These are phyloP conservation scores for Seriola quinqueradiata DNA, from an alignment of 2,113 vertebrate genomes.

Conservation along the genomic window DNA sequence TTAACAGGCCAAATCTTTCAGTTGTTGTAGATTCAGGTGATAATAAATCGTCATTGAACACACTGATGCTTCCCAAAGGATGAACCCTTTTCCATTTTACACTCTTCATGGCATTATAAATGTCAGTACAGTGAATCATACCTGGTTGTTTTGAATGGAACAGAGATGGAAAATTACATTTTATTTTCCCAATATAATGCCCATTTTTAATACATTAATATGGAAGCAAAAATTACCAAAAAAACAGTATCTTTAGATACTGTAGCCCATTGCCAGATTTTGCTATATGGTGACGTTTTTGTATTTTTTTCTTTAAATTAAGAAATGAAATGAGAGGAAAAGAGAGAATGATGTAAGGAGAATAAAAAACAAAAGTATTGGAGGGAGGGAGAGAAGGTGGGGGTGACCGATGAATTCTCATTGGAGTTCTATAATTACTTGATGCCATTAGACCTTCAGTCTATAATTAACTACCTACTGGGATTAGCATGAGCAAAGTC, in stretches of 20 bases:
- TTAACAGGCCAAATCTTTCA: not conserved
- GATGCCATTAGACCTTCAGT: slow-evolving; percentile 74
- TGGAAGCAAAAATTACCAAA: too few relatives aligned
- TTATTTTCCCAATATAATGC: not conserved
- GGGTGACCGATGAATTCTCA: slow-evolving; percentile 67
- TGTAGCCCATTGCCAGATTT: not conserved
- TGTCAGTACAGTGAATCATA: slow-evolving; percentile 12
- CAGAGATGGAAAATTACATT: not conserved
- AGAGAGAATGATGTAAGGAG: not conserved
- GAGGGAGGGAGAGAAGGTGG: slow-evolving; percentile 34
- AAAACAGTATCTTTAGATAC: not conserved
- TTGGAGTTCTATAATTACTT: slow-evolving; percentile 77
- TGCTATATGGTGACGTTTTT: not conserved
- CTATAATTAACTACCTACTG: slow-evolving; percentile 81
- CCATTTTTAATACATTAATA: not conserved
- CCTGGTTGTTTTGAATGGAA: not conserved
- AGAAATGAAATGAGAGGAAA: not conserved
- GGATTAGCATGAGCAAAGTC: slow-evolving; percentile 76
- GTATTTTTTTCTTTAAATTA: not conserved
- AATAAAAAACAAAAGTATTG: slow-evolving; percentile 26
- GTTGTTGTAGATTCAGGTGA: slow-evolving; percentile 6
- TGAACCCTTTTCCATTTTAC: not conserved
- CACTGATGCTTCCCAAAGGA: slow-evolving; percentile 6
- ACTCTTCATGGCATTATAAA: slow-evolving; percentile 2
- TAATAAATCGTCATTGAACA: slow-evolving; percentile 12